These are phyloP conservation scores for Strix aluco DNA, from an alignment of 2,113 vertebrate genomes.

Conservation along the genomic window DNA sequence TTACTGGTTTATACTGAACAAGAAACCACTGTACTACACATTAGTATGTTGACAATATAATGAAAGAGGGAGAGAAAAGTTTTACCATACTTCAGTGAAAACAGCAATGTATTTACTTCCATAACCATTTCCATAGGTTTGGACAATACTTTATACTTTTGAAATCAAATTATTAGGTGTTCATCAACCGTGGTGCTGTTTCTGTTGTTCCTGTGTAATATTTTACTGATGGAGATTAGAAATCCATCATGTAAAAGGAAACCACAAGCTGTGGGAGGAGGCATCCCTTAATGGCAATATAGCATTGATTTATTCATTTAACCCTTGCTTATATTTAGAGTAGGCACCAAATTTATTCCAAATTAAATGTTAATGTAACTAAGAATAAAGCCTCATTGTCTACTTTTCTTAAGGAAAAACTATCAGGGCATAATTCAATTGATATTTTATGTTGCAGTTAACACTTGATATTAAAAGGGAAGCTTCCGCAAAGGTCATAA, in stretches of 20 bases:
- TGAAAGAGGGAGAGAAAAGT: neutral
- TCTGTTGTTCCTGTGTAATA: neutral
- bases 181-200: neutral
- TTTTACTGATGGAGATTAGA: neutral
- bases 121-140: slow-evolving; percentile 11
- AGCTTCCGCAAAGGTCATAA: neutral
- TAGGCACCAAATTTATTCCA: neutral
- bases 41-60: slow-evolving; percentile 1
- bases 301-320: neutral
- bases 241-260: neutral
- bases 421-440: neutral
- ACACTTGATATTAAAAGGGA: neutral
- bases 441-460: neutral
- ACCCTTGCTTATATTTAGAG: neutral
- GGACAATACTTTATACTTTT: neutral
- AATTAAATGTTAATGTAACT: neutral
- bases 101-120: slow-evolving; percentile 18
- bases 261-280: neutral
- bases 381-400: neutral
- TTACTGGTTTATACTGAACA: slow-evolving; percentile 43
- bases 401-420: neutral
- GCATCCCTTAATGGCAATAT: neutral
- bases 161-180: slow-evolving; percentile 23
- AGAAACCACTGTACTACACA: slow-evolving; percentile 9
- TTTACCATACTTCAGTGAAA: slow-evolving; percentile 23